Evolutionary conservation across 2,888 invertebrate genomes (phyloP).

Genomic region (Lomographa bimaculata): DNA sequence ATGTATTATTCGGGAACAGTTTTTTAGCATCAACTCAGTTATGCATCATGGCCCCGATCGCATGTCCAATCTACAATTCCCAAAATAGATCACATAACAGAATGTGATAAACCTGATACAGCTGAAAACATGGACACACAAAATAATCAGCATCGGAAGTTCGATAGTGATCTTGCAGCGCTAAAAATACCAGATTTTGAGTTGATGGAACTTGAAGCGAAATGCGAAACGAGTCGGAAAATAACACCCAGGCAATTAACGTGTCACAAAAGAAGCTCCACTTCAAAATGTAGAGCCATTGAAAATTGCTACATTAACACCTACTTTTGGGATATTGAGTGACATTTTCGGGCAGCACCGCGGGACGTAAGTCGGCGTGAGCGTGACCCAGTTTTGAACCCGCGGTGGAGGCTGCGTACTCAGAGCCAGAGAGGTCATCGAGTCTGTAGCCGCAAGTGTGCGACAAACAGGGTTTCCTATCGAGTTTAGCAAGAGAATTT

Average conservation of each 20-base stretch:
- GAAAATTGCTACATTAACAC: background rate
- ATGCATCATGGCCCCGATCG: background rate
- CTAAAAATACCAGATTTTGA: too few relatives aligned
- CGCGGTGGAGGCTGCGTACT: constrained; percentile 62
- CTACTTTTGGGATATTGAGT: constrained; percentile 31
- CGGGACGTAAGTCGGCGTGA: constrained; percentile 44
- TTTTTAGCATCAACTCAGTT: constrained; percentile 6
- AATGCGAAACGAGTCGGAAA: too few relatives aligned
- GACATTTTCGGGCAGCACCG: constrained; percentile 53
- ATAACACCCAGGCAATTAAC: background rate
- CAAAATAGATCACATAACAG: too few relatives aligned
- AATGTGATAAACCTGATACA: too few relatives aligned
- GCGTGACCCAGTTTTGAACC: constrained; percentile 65
- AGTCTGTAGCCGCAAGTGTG: constrained; percentile 46
- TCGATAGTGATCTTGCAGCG: too few relatives aligned
- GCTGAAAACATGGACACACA: too few relatives aligned
- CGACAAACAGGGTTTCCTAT: constrained; percentile 43
- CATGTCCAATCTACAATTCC: background rate
- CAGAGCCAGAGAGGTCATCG: constrained; percentile 59
- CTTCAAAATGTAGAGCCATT: background rate
- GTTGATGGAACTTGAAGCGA: too few relatives aligned
- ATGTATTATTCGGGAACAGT: constrained; percentile 6
- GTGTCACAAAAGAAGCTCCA: constrained; percentile 2
- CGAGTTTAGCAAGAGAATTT: constrained; percentile 41
- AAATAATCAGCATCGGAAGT: too few relatives aligned